Evolutionary conservation across 2,113 vertebrate species (phyloP).

Genomic region (Pterocles gutturalis): DNA sequence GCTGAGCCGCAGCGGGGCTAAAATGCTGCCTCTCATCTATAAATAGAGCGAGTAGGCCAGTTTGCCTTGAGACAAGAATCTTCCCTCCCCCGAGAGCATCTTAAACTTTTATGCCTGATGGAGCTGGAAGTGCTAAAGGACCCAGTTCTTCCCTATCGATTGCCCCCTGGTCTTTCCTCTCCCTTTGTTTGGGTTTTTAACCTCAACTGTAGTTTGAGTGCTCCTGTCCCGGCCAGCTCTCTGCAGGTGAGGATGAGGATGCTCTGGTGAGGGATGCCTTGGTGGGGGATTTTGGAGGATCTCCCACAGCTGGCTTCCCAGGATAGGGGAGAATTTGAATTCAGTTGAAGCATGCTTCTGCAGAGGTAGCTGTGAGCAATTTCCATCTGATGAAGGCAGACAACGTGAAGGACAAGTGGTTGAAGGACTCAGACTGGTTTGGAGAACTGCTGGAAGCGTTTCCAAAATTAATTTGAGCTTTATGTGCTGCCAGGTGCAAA

Average conservation of each 20-base stretch:
- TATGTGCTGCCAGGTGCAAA: not conserved
- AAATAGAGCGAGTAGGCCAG: constrained; percentile 56
- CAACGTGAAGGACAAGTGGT: fast-evolving
- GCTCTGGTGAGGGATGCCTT: not conserved
- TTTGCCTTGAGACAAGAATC: constrained; percentile 53
- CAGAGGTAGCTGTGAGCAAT: not conserved
- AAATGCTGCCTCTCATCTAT: constrained; percentile 28
- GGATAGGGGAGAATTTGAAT: not conserved
- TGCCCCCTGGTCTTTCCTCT: not conserved
- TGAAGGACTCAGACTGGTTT: not conserved
- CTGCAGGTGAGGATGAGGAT: not conserved
- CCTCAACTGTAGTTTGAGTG: not conserved
- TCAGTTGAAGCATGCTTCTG: not conserved
- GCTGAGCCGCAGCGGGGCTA: constrained; percentile 24
- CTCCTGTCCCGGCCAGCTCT: not conserved
- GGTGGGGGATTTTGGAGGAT: not conserved
- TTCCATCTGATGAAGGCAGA: not conserved
- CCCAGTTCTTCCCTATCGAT: not conserved
- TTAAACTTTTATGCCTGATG: not conserved
- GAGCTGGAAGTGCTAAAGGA: not conserved
- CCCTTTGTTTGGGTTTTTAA: not conserved
- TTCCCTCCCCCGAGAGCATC: constrained; percentile 12
- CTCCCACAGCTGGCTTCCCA: not conserved
- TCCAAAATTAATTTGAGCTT: not conserved
- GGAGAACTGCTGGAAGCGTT: not conserved